Conservation (phyloP, 2,113 vertebrate species). For the Ciconia boyciana region DNA sequence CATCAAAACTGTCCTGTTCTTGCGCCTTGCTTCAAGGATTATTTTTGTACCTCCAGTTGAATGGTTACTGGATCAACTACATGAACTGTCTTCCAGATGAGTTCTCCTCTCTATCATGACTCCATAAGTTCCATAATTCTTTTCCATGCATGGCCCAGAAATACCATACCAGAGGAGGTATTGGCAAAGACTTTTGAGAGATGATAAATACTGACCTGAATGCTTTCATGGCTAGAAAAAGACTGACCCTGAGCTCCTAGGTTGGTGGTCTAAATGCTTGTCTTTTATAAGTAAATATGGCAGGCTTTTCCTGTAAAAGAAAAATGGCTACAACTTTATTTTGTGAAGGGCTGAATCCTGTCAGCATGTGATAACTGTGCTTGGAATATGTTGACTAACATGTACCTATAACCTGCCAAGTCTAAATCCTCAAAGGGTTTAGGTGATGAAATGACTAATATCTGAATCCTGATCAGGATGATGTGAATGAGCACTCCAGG, state of each 20-base stretch:
- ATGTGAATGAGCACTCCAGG: not conserved
- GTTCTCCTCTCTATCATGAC: not conserved
- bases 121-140: not conserved
- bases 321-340: not conserved
- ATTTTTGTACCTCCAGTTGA: not conserved
- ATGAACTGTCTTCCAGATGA: not conserved
- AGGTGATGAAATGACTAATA: not conserved
- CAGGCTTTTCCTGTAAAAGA: not conserved
- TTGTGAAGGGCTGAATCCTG: not conserved
- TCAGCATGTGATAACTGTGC: not conserved
- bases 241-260: not conserved
- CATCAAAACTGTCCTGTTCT: not conserved
- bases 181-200: not conserved
- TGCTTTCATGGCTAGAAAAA: not conserved
- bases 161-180: not conserved
- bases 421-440: not conserved
- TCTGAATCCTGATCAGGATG: not conserved
- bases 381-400: not conserved
- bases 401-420: not conserved
- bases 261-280: not conserved
- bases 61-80: not conserved
- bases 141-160: not conserved
- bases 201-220: not conserved
- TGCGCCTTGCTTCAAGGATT: not conserved
- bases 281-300: not conserved